Conservation (phyloP, 1,140 invertebrate species). For the Drosophila nigromelanica region DNA sequence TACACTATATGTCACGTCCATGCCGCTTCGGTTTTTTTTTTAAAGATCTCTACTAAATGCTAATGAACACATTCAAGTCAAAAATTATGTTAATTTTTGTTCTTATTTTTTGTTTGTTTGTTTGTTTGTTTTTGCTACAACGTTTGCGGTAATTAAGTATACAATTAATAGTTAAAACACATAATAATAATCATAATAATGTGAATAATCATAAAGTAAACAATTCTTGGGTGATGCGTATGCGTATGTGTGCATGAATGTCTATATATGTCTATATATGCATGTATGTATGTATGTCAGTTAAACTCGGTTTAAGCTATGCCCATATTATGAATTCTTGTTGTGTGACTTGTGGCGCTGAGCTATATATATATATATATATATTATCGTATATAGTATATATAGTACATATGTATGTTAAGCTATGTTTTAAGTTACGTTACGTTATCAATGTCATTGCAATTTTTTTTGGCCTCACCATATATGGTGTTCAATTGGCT, state of each 20-base stretch:
- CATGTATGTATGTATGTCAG: conserved; percentile 48
- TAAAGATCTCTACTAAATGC: conserved; percentile 70
- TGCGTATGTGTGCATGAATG: conserved; percentile 36
- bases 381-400: conserved; percentile 10
- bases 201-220: conserved; percentile 34
- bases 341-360: conserved; percentile 30
- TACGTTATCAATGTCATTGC: conserved; percentile 71
- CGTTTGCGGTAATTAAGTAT: conserved; percentile 31
- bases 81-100: conserved; percentile 67
- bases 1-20: conserved; percentile 19
- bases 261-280: conserved; percentile 36
- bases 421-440: conserved; percentile 63
- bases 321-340: conserved; percentile 59
- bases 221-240: conserved; percentile 33
- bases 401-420: conserved; percentile 51
- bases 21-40: conserved; percentile 17
- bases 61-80: conserved; percentile 81
- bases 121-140: conserved; percentile 18
- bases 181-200: conserved; percentile 23
- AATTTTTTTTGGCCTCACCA: conserved; percentile 78
- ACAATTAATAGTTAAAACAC: conserved; percentile 35
- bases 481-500: conserved; percentile 75
- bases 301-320: conserved; percentile 79
- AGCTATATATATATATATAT: conserved; percentile 29
- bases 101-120: conserved; percentile 29